Evolutionary conservation across 1,140 invertebrate species (phyloP).

Genomic region (Lucilia cuprina): DNA sequence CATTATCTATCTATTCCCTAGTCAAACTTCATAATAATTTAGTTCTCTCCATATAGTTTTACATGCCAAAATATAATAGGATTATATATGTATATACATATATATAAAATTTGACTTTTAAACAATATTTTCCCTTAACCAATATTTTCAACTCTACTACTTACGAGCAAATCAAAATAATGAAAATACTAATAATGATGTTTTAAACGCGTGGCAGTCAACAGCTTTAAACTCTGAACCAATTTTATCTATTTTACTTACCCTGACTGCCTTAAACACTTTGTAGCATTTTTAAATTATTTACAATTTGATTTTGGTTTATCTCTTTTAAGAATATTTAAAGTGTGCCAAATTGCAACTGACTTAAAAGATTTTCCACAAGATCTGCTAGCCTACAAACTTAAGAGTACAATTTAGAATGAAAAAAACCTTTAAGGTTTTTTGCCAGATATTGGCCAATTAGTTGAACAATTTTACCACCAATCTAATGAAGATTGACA

Average conservation of each 20-base stretch:
- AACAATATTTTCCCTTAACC: background rate
- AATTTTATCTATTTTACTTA: background rate
- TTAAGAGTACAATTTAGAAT: background rate
- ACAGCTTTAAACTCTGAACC: background rate
- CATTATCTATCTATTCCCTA: too few relatives aligned
- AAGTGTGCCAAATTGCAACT: background rate
- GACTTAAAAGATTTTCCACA: background rate
- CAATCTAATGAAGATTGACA: constrained; percentile 32
- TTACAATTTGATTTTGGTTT: background rate
- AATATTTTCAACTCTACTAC: background rate
- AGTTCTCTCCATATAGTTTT: too few relatives aligned
- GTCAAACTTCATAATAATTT: too few relatives aligned
- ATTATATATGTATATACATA: too few relatives aligned
- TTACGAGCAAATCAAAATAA: background rate
- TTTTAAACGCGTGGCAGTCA: background rate
- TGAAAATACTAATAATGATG: background rate
- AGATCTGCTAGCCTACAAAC: background rate
- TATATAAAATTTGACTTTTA: too few relatives aligned
- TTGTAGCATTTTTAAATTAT: background rate
- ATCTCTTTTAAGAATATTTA: background rate
- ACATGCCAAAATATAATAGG: too few relatives aligned
- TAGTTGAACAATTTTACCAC: constrained; percentile 32
- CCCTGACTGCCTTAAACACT: background rate
- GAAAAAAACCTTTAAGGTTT: constrained; percentile 23
- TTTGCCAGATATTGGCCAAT: constrained; percentile 17